Evolutionary conservation across 2,113 vertebrate species (phyloP).

Genomic region (Trachemys scripta): DNA sequence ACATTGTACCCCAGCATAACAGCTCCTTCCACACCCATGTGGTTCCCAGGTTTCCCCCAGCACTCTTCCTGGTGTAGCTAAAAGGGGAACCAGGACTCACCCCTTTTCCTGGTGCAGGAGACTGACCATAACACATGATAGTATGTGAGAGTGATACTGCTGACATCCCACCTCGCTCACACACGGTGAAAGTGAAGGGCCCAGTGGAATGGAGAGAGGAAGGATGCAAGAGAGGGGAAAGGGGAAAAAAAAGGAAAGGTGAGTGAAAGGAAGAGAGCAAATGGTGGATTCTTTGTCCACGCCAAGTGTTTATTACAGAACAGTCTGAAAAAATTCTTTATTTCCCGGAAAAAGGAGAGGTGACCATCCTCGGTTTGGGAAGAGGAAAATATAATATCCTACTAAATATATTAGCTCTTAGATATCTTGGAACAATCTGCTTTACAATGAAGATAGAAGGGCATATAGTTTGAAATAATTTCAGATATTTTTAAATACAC

Average conservation of each 20-base stretch:
- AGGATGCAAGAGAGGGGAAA: not conserved
- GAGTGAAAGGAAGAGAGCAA: not conserved
- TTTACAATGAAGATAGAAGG: not conserved
- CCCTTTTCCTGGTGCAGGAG: not conserved
- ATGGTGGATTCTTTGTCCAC: not conserved
- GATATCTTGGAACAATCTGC: not conserved
- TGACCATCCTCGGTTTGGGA: not conserved
- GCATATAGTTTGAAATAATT: not conserved
- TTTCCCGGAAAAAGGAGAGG: not conserved
- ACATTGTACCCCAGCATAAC: not conserved
- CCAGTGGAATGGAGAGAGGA: not conserved
- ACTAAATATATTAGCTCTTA: not conserved
- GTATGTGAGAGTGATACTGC: not conserved
- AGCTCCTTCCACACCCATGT: not conserved
- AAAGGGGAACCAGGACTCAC: not conserved
- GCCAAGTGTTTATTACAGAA: not conserved
- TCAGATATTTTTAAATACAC: rapidly evolving
- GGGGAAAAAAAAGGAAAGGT: not conserved
- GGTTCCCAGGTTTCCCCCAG: not conserved
- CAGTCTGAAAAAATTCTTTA: not conserved
- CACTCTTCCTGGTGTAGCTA: not conserved
- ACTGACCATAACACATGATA: not conserved
- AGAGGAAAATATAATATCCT: not conserved
- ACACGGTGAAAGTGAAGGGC: not conserved
- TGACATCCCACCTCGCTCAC: not conserved